A percentile compares a stretch with the other conserved stretches of the same genome.
Conservation (phyloP, 2,888 invertebrate genomes). For the Phymatocera aterrima region DNA sequence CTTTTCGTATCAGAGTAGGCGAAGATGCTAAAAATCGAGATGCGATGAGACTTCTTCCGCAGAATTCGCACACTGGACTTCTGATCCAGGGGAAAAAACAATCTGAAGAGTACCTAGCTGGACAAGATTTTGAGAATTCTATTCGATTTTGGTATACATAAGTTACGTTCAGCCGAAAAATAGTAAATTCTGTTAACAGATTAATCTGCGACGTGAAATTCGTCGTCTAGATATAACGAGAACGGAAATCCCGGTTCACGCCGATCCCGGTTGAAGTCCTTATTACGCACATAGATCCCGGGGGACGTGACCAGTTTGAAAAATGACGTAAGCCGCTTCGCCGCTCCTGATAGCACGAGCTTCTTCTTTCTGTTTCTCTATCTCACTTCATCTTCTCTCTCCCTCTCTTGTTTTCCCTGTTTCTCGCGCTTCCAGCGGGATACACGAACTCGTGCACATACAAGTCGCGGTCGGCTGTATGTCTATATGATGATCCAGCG, state of each 20-base stretch:
- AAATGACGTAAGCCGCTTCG: slow-evolving; percentile 47
- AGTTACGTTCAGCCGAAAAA: no score
- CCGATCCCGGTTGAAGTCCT: slow-evolving; percentile 23
- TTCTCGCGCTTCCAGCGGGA: neutral
- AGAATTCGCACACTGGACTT: no score
- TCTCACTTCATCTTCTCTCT: neutral
- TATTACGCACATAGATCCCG: slow-evolving; percentile 36
- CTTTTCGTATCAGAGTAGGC: no score
- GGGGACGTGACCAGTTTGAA: slow-evolving; percentile 40
- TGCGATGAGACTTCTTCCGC: no score
- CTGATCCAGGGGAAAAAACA: no score
- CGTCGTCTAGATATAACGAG: neutral
- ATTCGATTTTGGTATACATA: no score
- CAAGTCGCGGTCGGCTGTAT: neutral
- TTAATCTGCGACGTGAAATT: neutral
- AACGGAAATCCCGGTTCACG: slow-evolving; percentile 4
- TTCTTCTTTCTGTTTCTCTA: neutral
- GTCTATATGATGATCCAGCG: slow-evolving; percentile 1
- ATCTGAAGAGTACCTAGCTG: no score
- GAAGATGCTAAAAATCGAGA: no score
- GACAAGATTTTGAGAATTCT: no score
- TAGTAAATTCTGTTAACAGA: neutral
- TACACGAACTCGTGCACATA: neutral
- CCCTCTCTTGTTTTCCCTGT: neutral
- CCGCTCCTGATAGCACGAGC: slow-evolving; percentile 31